Evolutionary conservation across 2,888 invertebrate species (phyloP), one percentile per base, ranked within the genome.

Genomic region (Macrosiphum euphorbiae): DNA sequence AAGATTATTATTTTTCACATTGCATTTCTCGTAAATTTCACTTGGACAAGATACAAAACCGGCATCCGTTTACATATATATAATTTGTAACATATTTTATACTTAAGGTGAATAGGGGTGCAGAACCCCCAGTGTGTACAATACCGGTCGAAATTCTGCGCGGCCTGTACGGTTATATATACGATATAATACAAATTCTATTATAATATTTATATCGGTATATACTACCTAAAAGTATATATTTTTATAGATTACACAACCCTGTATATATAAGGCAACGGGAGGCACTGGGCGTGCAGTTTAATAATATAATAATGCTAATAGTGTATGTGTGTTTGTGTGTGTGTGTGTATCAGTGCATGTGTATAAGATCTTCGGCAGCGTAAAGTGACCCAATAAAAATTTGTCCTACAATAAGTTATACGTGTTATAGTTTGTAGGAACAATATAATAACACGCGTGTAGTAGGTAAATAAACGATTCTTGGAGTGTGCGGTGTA

Each of bases 391-490:
- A 93, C 55, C 88, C 44, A 92, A 88, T 92, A 92, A 88, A 92
- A 88, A 88, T 88, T 88, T 92, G 67, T 92, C 88, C 88, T 50
- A 67, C n/a, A 61, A 84, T 47, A 50, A 88, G 78, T 78, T 41
- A 35, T 88, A 52, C 7, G 41, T 44, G n/a, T 35, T 85, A 44
- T 35, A 55, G 55, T 55, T 55, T 16, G 88, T 89, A 89, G 41
- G 52, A 85, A 90, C 61, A 47, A 90, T 58, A 50, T 44, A 11
- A 58, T 61, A 44, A 50, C n/a, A 88, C 52, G 44, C 55, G 24
- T 85, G n/a, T 52, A 41, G 84, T 35, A 85, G 44, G 88, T 92
- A 92, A 88, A 89, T 84, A 93, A 89, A 93, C 85, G 90, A 84
- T 93, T 90, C 89, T 47, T 35, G 35, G 58, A 35, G 89, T 84